phyloP scores from a whole-genome alignment of 2,113 vertebrate genomes.

The Cottus gobio region DNA sequence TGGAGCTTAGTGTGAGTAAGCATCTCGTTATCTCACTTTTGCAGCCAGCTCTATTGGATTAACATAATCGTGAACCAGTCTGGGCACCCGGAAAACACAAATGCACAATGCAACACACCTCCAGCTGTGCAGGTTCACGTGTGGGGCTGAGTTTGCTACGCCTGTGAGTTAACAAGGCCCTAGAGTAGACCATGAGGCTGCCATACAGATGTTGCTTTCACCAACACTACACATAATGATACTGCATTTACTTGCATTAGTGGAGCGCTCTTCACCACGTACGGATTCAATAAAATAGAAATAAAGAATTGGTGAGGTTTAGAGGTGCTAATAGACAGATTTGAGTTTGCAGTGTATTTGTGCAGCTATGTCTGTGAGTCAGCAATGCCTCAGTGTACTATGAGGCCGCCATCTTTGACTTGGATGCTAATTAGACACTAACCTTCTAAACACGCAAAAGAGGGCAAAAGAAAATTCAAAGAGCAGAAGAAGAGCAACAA shows the following conservation, averaged over 20 bases:
- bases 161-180: neutral
- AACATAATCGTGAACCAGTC: conserved; percentile 58
- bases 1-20: conserved; percentile 65
- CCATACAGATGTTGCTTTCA: neutral
- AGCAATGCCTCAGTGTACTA: no score
- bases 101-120: conserved; percentile 31
- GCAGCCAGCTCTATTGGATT: conserved; percentile 69
- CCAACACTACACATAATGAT: neutral
- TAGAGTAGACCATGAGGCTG: neutral
- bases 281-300: neutral
- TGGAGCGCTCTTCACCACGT: neutral
- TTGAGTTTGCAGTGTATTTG: neutral
- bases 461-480: conserved; percentile 11
- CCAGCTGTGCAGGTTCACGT: conserved; percentile 8
- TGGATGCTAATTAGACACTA: conserved; percentile 47
- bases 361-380: neutral
- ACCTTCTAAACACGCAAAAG: conserved; percentile 40
- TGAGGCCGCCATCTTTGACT: neutral
- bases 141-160: neutral
- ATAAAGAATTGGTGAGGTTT: neutral
- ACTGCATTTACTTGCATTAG: neutral
- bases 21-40: conserved; percentile 64
- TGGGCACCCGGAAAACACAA: conserved; percentile 41
- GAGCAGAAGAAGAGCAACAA: conserved; percentile 44
- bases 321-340: neutral